Evolutionary conservation across 2,888 invertebrate species (phyloP), one percentile per base, ranked within the genome.

Genomic region (Tortricodes alternella): DNA sequence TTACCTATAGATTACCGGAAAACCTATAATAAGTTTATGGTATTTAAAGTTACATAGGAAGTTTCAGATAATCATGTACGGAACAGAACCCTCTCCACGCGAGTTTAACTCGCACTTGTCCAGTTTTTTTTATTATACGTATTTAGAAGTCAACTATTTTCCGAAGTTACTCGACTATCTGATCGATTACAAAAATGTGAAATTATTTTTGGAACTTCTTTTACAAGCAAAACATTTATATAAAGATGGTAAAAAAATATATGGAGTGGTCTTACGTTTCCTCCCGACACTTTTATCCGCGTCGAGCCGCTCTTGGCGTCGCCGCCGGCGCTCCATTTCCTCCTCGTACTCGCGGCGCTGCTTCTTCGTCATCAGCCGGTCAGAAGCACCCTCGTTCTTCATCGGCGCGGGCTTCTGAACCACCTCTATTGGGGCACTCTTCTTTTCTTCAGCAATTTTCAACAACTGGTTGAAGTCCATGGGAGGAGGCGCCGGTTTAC

Each of bases 361-460:
- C 65, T 94, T 95, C 65, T 95, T 95, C 0, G 97, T 97, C 91
- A 97, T 93, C 8, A 94, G 89, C 37, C 95, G 91, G 63, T 96
- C 96, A 0, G 92, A 91, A 58, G 94, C 93, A 15, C 91, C 86
- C 60, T 92, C 91, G 57, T 93, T 77, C 63, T 32, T 23, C n/a
- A 4, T 46, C 9, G 67, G 62, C 6, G 57, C 64, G 51, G 85
- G 73, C 61, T 85, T 85, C 5, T 76, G 66, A 4, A 60, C 76
- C 5, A 75, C 70, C 21, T 93, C 91, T 1, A 96, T 77, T 0
- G 97, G 97, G 74, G 96, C 95, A 76, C 93, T 92, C 63, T 96
- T 96, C 74, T 97, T 97, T 72, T 95, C 93, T 66, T 95, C 96
- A 0, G 97, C 97, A 5, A 97, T 84, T 81, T 96, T 95, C 2